Evolutionary conservation across 2,113 vertebrate species (phyloP).

Genomic region (Poecilia latipinna): DNA sequence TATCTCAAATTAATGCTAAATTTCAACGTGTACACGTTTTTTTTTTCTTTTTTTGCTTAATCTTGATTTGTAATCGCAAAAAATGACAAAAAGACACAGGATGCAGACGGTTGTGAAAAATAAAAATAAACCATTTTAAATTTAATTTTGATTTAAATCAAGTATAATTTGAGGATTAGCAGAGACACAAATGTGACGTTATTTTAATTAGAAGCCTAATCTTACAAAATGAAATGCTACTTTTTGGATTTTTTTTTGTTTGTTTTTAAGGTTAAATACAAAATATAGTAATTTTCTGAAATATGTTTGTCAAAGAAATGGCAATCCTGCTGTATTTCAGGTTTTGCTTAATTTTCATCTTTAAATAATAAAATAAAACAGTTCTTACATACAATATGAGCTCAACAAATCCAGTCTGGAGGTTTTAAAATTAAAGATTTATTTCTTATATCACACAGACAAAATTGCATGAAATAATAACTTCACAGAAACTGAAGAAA

Average conservation of each 20-base stretch:
- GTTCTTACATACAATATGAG: too few species aligned
- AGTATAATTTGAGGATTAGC: not conserved
- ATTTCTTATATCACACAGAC: conserved; percentile 42
- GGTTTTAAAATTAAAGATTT: conserved; percentile 59
- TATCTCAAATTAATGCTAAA: not conserved
- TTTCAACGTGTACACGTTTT: too few species aligned
- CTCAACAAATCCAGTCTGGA: not conserved
- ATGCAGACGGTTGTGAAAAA: not conserved
- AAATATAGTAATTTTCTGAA: not conserved
- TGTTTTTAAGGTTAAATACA: too few species aligned
- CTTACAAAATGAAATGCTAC: not conserved
- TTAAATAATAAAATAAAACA: not conserved
- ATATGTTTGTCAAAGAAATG: not conserved
- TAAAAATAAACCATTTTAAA: not conserved
- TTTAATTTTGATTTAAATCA: not conserved
- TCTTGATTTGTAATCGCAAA: not conserved
- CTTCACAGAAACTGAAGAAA: conserved; percentile 39
- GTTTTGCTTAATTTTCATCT: too few species aligned
- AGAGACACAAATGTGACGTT: too few species aligned
- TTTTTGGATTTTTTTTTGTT: not conserved
- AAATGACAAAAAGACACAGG: not conserved
- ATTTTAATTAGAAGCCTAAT: too few species aligned
- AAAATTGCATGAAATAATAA: conserved; percentile 11
- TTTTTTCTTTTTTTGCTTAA: not conserved
- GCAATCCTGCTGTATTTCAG: not conserved